A percentile compares a stretch with the other conserved stretches of the same genome.
phyloP scores from a whole-genome alignment of 2,797 vertebrate species.

The Alexandromys oeconomus region DNA sequence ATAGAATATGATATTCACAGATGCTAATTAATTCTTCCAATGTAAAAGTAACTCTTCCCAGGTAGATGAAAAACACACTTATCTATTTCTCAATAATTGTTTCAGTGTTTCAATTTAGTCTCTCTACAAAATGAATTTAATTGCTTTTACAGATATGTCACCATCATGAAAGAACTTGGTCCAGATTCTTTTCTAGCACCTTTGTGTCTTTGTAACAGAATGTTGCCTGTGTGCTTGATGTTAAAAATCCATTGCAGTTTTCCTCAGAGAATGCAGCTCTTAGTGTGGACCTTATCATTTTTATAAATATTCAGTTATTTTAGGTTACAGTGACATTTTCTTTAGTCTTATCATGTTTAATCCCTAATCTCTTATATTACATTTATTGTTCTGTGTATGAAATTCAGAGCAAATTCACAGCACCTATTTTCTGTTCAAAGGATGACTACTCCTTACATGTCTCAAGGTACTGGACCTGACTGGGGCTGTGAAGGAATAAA shows the following conservation, averaged over 20 bases:
- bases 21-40: constrained; percentile 15
- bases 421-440: not conserved
- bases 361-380: not conserved
- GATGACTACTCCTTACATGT: not conserved
- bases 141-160: constrained; percentile 24
- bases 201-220: not conserved
- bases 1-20: not conserved
- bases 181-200: not conserved
- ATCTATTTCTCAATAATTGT: not conserved
- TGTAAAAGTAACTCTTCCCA: not conserved
- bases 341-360: not conserved
- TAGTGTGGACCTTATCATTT: not conserved
- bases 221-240: not conserved
- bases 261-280: not conserved
- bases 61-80: not conserved
- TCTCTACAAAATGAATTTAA: constrained; percentile 57
- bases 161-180: constrained; percentile 51
- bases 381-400: not conserved
- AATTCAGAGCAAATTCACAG: not conserved
- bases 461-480: too few species aligned
- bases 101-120: not conserved
- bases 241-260: not conserved
- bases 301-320: constrained; percentile 21
- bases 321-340: not conserved
- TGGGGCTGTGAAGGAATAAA: not conserved